Percentiles rank a stretch among this genome's conserved stretches.
Evolutionary conservation across 2,888 invertebrate genomes (phyloP).

Genomic region (Xanthorhoe spadicearia): DNA sequence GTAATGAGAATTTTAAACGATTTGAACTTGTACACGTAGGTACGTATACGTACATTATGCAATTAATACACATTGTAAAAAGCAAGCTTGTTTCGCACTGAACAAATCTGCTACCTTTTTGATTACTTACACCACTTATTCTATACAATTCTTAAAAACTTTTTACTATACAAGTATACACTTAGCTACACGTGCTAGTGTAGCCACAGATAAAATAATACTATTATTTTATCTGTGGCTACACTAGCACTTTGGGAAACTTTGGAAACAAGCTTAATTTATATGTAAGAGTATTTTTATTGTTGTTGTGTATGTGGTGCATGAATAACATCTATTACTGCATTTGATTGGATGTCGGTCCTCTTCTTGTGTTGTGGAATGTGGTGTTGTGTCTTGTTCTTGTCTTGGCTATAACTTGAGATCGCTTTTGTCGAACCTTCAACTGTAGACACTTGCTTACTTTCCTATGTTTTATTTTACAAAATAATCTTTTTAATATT

Average conservation of each 20-base stretch:
- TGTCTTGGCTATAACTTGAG: constrained; percentile 55
- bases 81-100: constrained; percentile 51
- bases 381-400: constrained; percentile 77
- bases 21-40: constrained; percentile 39
- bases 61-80: constrained; percentile 42
- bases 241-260: constrained; percentile 22
- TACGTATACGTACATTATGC: constrained; percentile 41
- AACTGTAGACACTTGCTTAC: constrained; percentile 41
- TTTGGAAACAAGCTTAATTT: constrained; percentile 53
- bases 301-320: constrained; percentile 73
- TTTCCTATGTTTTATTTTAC: constrained; percentile 27
- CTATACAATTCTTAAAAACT: constrained; percentile 13
- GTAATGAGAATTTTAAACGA: constrained; percentile 18
- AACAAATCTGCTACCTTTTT: constrained; percentile 20
- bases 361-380: constrained; percentile 63
- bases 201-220: too few relatives aligned
- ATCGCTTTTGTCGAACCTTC: constrained; percentile 74
- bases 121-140: constrained; percentile 13
- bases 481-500: constrained; percentile 26
- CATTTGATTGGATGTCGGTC: constrained; percentile 56
- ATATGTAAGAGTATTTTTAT: constrained; percentile 37
- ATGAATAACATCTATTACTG: constrained; percentile 83
- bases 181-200: too few relatives aligned
- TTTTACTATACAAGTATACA: constrained; percentile 30
- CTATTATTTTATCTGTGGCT: too few relatives aligned